A percentile compares a stretch with the other conserved stretches of the same genome.
Evolutionary conservation across 2,113 vertebrate genomes (phyloP).

Genomic region (Geococcyx californianus): DNA sequence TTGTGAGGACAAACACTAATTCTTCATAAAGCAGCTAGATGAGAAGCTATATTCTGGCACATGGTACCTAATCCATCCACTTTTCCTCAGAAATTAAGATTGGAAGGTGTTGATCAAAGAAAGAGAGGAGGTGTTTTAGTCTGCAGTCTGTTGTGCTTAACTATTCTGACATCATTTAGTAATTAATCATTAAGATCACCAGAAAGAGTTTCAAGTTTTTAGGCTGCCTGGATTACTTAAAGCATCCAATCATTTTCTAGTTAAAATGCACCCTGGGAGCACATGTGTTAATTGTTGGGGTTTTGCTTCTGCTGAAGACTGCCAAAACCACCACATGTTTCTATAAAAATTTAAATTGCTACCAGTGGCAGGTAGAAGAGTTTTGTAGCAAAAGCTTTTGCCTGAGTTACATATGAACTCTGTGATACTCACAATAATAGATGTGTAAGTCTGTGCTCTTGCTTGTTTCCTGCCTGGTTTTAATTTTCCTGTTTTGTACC

Average conservation of each 20-base stretch:
- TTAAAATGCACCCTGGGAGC: constrained; percentile 32
- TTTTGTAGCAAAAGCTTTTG: not conserved
- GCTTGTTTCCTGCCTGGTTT: not conserved
- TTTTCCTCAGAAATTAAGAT: not conserved
- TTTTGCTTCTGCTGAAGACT: constrained; percentile 32
- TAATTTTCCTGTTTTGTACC: not conserved
- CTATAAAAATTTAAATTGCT: constrained; percentile 31
- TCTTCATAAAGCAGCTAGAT: not conserved
- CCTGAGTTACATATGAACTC: not conserved
- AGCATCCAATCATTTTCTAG: not conserved
- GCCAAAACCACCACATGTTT: not conserved
- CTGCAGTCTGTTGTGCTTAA: not conserved
- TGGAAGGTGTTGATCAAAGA: not conserved
- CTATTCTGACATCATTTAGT: not conserved
- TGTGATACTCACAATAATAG: not conserved
- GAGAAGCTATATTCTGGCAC: not conserved
- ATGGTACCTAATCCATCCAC: not conserved
- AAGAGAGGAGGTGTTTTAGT: not conserved
- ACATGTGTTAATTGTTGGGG: not conserved
- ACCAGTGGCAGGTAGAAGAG: not conserved
- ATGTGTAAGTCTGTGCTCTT: not conserved
- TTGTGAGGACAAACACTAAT: not conserved
- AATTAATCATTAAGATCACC: not conserved
- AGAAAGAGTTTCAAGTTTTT: not conserved
- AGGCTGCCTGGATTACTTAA: not conserved